A percentile compares a stretch with the other conserved stretches of the same genome.
Conservation (phyloP, 2,888 invertebrate species). For the Tuta absoluta region DNA sequence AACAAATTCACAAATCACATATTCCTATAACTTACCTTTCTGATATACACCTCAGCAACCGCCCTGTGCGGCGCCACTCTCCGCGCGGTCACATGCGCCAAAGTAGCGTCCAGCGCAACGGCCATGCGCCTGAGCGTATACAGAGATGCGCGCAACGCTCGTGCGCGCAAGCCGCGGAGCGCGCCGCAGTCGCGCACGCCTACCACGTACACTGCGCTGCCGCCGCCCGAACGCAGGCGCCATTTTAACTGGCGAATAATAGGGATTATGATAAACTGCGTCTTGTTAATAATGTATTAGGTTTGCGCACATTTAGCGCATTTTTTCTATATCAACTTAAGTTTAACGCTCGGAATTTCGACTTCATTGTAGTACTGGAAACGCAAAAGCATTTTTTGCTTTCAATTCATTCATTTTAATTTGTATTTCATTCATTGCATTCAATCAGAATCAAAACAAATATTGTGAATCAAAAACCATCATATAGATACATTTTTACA, state of each 20-base stretch:
- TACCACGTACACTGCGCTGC: constrained; percentile 98
- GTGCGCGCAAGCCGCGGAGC: constrained; percentile 90
- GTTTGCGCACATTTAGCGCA: too few species aligned
- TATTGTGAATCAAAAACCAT: too few species aligned
- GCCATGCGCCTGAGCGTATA: constrained; percentile 95
- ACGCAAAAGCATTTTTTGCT: too few species aligned
- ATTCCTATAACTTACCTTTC: constrained; percentile 83
- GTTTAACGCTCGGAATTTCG: too few species aligned
- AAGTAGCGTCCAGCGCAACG: constrained; percentile 89
- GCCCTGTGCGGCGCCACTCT: constrained; percentile 77
- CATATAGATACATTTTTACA: constrained; percentile 99
- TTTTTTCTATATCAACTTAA: too few species aligned
- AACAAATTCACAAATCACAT: too few species aligned
- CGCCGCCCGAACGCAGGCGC: constrained; percentile 93
- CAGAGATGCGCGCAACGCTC: constrained; percentile 93
- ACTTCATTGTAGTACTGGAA: too few species aligned
- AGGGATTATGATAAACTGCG: neutral
- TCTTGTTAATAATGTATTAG: too few species aligned
- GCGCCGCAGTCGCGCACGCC: constrained; percentile 96
- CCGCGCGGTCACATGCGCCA: constrained; percentile 58
- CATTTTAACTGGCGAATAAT: constrained; percentile 89
- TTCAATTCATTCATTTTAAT: too few species aligned
- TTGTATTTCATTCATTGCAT: too few species aligned
- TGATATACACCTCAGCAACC: constrained; percentile 90
- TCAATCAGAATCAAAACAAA: too few species aligned